Evolutionary conservation across 2,113 vertebrate species (phyloP).

Genomic region (Origma solitaria): DNA sequence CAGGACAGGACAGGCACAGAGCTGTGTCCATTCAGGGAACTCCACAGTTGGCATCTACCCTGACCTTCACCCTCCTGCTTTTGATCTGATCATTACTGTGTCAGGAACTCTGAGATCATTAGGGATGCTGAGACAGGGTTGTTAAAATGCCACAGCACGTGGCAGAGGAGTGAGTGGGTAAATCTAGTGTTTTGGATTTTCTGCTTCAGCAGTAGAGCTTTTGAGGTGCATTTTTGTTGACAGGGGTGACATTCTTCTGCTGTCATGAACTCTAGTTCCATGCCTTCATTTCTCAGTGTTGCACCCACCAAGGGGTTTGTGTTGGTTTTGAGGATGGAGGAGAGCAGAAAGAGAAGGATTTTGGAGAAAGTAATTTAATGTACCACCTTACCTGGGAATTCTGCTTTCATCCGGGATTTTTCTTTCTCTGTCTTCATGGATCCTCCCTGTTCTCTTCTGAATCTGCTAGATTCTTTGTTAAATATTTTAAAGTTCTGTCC

Average conservation of each 20-base stretch:
- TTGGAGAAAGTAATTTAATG: background rate
- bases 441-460: background rate
- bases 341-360: background rate
- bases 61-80: background rate
- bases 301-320: background rate
- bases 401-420: background rate
- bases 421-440: background rate
- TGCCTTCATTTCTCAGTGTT: background rate
- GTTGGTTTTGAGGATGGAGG: background rate
- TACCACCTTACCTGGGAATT: background rate
- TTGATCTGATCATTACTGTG: rapidly evolving
- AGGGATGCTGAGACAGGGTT: background rate
- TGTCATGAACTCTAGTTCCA: background rate
- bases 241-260: background rate
- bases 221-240: background rate
- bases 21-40: background rate
- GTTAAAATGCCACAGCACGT: background rate
- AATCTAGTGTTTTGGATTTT: background rate
- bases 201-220: background rate
- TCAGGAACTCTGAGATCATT: rapidly evolving
- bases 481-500: background rate
- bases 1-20: background rate
- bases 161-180: background rate
- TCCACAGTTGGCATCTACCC: rapidly evolving
- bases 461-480: background rate